These are phyloP conservation scores for Glandiceps talaboti DNA, from an alignment of 53 echinoderm and acorn worm species.

Conservation along the genomic window DNA sequence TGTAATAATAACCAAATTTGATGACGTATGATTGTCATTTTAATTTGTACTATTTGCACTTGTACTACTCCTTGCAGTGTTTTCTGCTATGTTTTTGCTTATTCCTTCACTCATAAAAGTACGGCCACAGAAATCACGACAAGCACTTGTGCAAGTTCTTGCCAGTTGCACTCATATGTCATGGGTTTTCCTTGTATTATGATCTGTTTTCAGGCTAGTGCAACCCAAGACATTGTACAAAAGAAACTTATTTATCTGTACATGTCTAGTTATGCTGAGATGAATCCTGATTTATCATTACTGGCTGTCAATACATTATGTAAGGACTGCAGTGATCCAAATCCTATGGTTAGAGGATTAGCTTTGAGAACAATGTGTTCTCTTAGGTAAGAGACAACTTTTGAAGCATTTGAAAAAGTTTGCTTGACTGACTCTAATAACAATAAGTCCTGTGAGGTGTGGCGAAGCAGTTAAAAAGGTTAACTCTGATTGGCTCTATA, in stretches of 20 bases:
- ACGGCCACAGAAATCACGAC: not conserved
- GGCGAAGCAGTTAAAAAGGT: too few species aligned
- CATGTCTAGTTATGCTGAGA: slow-evolving; percentile 58
- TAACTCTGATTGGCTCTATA: too few species aligned
- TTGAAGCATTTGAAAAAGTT: too few species aligned
- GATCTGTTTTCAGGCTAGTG: slow-evolving; percentile 4
- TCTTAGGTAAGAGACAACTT: slow-evolving; percentile 50
- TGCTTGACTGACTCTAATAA: too few species aligned
- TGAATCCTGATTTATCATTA: slow-evolving; percentile 63
- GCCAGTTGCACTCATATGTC: not conserved
- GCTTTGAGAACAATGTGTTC: slow-evolving; percentile 84
- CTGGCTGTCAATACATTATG: slow-evolving; percentile 76
- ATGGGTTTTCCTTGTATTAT: too few species aligned
- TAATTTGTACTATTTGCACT: too few species aligned
- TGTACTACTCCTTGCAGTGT: too few species aligned
- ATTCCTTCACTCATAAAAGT: not conserved
- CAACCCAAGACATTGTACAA: slow-evolving; percentile 51
- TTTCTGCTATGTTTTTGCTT: not conserved
- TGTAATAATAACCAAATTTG: too few species aligned
- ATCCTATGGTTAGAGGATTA: slow-evolving; percentile 86
- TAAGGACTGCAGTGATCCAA: slow-evolving; percentile 69
- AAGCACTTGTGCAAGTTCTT: not conserved
- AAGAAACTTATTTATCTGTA: slow-evolving; percentile 92
- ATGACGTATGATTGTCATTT: too few species aligned
- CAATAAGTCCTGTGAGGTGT: too few species aligned